Percentiles rank a stretch among this genome's conserved stretches.
Conservation (phyloP, 92 coral and sea anemone genomes). For the Porites divaricata region DNA sequence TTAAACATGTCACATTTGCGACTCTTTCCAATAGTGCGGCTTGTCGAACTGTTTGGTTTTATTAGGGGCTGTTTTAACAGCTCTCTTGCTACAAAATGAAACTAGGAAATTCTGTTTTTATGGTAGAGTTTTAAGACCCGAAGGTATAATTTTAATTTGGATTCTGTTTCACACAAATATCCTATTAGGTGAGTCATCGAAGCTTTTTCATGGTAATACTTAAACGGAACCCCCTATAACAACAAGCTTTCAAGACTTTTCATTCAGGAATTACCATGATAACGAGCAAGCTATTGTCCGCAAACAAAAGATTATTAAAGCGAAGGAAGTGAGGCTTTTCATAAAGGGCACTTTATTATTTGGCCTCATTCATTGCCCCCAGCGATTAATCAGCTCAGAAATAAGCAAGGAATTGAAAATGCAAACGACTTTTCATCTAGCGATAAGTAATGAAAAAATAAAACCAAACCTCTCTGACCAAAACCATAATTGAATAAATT, state of each 20-base stretch:
- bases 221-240: conserved; percentile 84
- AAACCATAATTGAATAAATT: conserved; percentile 86
- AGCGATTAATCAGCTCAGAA: conserved; percentile 86
- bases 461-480: conserved; percentile 43
- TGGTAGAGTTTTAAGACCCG: conserved; percentile 20
- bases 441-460: conserved; percentile 75
- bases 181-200: conserved; percentile 71
- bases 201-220: conserved; percentile 75
- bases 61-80: conserved; percentile 23
- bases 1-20: conserved; percentile 72
- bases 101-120: neutral
- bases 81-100: neutral
- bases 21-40: conserved; percentile 49
- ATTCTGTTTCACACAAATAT: conserved; percentile 74
- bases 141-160: conserved; percentile 84
- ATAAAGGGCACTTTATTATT: conserved; percentile 87
- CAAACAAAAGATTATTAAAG: conserved; percentile 94
- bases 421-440: conserved; percentile 63
- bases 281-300: conserved; percentile 85
- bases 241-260: conserved; percentile 80
- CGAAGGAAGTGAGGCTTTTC: conserved; percentile 87
- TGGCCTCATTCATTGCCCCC: conserved; percentile 77
- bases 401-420: conserved; percentile 85
- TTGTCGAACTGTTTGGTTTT: conserved; percentile 35
- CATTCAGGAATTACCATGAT: conserved; percentile 86